Evolutionary conservation across 1,140 invertebrate species (phyloP).

Genomic region (Acromyrmex charruanus): DNA sequence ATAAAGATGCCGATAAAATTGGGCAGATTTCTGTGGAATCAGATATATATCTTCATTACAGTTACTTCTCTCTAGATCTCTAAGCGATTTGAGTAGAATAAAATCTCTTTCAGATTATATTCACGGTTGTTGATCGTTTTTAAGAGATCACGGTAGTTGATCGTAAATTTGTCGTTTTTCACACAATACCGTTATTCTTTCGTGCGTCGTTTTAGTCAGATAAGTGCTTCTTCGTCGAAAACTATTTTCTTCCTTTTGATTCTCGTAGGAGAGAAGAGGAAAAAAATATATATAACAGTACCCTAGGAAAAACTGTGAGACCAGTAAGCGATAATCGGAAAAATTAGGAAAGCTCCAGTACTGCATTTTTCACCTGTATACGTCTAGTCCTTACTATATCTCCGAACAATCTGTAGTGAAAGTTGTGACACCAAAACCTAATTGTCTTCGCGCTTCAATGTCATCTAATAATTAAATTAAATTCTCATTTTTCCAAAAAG

Average conservation of each 20-base stretch:
- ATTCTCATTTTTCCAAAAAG: background rate
- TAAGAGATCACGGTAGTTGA: slow-evolving; percentile 51
- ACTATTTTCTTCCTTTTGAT: slow-evolving; percentile 33
- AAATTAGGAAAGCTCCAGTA: slow-evolving; percentile 41
- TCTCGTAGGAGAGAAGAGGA: background rate
- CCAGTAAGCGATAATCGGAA: slow-evolving; percentile 39
- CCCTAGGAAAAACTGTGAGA: slow-evolving; percentile 1
- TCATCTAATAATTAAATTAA: slow-evolving; percentile 12
- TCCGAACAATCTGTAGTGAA: slow-evolving; percentile 35
- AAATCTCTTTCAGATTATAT: slow-evolving; percentile 31
- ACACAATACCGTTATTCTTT: slow-evolving; percentile 77
- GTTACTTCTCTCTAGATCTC: slow-evolving; percentile 26
- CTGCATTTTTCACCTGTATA: slow-evolving; percentile 39
- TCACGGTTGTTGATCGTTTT: slow-evolving; percentile 30
- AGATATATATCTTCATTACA: slow-evolving; percentile 38
- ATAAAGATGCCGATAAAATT: slow-evolving; percentile 34
- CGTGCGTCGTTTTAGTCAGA: slow-evolving; percentile 51
- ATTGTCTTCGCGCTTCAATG: slow-evolving; percentile 19
- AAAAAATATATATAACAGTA: slow-evolving; percentile 50
- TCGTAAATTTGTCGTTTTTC: slow-evolving; percentile 77
- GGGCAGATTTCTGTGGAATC: slow-evolving; percentile 13
- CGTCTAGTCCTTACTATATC: background rate
- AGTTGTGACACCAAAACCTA: slow-evolving; percentile 55
- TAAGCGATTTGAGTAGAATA: background rate
- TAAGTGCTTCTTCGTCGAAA: slow-evolving; percentile 64